A percentile compares a stretch with the other conserved stretches of the same genome.
phyloP scores from a whole-genome alignment of 1,140 invertebrate genomes.

The Colletes latitarsis region DNA sequence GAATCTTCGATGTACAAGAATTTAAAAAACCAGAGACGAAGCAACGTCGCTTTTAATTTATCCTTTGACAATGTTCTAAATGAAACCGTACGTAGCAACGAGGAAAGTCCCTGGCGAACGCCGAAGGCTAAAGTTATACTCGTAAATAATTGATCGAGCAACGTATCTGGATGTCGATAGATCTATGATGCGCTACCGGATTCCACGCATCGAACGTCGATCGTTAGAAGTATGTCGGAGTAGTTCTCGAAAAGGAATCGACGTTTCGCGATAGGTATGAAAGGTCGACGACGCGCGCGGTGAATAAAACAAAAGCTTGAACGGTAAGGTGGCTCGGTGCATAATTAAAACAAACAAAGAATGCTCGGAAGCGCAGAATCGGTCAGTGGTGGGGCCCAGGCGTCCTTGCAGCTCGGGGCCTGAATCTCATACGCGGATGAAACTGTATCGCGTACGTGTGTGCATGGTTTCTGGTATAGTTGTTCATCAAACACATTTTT shows the following conservation, averaged over 20 bases:
- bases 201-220: slow-evolving; percentile 14
- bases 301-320: slow-evolving; percentile 23
- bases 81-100: not conserved
- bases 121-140: slow-evolving; percentile 14
- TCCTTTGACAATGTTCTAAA: not conserved
- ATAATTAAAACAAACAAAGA: slow-evolving; percentile 79
- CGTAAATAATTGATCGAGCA: slow-evolving; percentile 53
- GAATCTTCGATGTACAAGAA: not conserved
- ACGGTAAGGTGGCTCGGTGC: slow-evolving; percentile 15
- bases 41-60: not conserved
- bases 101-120: slow-evolving; percentile 21
- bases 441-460: not conserved
- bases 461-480: not conserved
- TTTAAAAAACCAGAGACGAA: not conserved
- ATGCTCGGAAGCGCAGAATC: slow-evolving; percentile 61
- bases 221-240: not conserved
- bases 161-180: not conserved
- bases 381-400: slow-evolving; percentile 46
- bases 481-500: not conserved
- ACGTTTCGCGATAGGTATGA: not conserved
- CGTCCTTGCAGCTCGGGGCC: slow-evolving; percentile 67
- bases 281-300: slow-evolving; percentile 1
- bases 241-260: not conserved
- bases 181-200: slow-evolving; percentile 16
- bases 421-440: slow-evolving; percentile 13